Conservation (phyloP, 2,113 vertebrate genomes). For the Lates calcarifer region DNA sequence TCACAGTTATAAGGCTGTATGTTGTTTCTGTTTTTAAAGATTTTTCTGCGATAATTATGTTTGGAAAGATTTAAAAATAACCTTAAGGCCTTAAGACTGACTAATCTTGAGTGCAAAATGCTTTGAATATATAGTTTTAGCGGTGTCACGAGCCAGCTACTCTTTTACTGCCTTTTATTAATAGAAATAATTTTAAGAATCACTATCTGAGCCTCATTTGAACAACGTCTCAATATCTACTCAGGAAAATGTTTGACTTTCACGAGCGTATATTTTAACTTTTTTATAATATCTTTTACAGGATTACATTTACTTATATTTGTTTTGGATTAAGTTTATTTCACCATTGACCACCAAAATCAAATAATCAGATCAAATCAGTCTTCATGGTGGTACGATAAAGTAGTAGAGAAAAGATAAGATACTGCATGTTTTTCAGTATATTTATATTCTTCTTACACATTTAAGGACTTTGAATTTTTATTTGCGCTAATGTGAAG, state of each 20-base stretch:
- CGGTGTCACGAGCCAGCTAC: neutral
- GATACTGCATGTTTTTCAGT: neutral
- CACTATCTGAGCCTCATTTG: neutral
- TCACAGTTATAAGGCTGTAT: too few species aligned
- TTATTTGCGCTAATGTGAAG: neutral
- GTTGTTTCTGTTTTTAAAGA: conserved; percentile 1
- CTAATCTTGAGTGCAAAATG: neutral
- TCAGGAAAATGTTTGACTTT: neutral
- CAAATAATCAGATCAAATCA: neutral
- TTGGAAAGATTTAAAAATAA: too few species aligned
- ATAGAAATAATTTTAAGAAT: neutral
- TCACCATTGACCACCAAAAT: neutral
- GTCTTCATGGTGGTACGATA: neutral
- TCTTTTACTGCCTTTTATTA: neutral
- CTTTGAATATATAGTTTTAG: neutral
- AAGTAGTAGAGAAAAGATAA: neutral
- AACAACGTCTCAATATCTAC: neutral
- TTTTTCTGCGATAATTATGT: neutral
- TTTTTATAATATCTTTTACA: neutral
- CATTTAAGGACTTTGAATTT: neutral
- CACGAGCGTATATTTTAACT: neutral
- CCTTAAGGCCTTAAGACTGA: neutral
- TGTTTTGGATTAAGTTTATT: too few species aligned
- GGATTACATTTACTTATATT: neutral
- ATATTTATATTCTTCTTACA: neutral